A percentile compares a stretch with the other conserved stretches of the same genome.
These are phyloP conservation scores for Bostrychus sinensis DNA, from an alignment of 2,113 vertebrate species.

Conservation along the genomic window DNA sequence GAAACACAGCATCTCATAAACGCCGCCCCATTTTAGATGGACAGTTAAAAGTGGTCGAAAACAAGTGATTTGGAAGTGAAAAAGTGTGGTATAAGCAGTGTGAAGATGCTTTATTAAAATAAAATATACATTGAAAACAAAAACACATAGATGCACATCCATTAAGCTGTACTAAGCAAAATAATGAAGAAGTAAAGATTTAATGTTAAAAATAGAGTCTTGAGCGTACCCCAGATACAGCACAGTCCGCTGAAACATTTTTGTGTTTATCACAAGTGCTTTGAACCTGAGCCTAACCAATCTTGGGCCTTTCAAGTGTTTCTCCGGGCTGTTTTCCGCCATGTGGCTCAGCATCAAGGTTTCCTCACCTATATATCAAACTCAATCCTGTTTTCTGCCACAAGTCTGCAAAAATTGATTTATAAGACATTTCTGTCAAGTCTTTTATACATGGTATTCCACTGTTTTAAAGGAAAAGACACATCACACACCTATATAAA, in stretches of 20 bases:
- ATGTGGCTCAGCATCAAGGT: constrained; percentile 16
- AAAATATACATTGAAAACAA: no score
- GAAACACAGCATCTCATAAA: no score
- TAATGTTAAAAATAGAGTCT: not conserved
- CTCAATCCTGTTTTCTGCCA: not conserved
- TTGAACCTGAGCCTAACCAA: constrained; percentile 29
- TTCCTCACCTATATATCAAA: constrained; percentile 25
- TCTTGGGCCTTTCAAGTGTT: constrained; percentile 23
- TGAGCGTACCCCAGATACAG: constrained; percentile 2
- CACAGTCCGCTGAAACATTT: not conserved
- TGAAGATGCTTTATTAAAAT: no score
- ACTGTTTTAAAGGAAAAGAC: no score
- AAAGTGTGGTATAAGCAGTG: no score
- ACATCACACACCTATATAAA: no score
- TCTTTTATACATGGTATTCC: not conserved
- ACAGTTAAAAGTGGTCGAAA: no score
- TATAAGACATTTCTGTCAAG: not conserved
- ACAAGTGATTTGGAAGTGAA: no score
- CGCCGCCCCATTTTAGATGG: no score
- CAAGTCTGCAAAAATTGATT: not conserved
- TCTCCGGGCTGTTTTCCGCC: constrained; percentile 24
- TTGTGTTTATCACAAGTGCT: not conserved
- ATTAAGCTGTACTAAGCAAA: not conserved
- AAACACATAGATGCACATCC: no score
- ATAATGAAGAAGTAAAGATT: not conserved